These are phyloP conservation scores for Polypedilum vanderplanki DNA, from an alignment of 1,140 invertebrate species.

Conservation along the genomic window DNA sequence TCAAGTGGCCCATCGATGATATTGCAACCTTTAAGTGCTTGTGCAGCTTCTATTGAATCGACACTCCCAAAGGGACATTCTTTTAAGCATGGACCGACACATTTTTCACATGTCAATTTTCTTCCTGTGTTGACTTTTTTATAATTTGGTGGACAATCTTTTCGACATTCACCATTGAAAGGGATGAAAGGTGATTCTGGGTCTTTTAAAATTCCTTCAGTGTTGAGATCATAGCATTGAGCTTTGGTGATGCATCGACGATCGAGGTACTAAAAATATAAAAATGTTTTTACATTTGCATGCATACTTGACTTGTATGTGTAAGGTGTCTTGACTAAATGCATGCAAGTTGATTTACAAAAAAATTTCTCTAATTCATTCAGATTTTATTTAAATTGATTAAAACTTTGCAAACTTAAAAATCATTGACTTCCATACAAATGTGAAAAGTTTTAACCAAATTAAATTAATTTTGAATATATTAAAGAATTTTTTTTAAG, in stretches of 20 bases:
- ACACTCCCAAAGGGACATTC: slow-evolving; percentile 62
- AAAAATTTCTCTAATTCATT: too few species aligned
- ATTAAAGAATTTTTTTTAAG: too few species aligned
- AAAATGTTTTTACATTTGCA: too few species aligned
- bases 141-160: slow-evolving; percentile 68
- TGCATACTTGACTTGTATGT: too few species aligned
- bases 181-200: slow-evolving; percentile 48
- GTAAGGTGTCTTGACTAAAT: too few species aligned
- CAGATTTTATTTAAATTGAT: too few species aligned
- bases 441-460: too few species aligned
- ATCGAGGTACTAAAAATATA: slow-evolving; percentile 35
- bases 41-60: slow-evolving; percentile 66
- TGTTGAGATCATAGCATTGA: slow-evolving; percentile 59
- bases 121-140: slow-evolving; percentile 42
- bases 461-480: too few species aligned
- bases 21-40: slow-evolving; percentile 73
- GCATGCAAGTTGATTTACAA: too few species aligned
- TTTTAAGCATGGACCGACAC: slow-evolving; percentile 53
- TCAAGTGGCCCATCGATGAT: slow-evolving; percentile 67
- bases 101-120: slow-evolving; percentile 46
- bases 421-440: too few species aligned
- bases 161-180: slow-evolving; percentile 59
- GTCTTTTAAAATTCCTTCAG: neutral
- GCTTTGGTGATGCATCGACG: slow-evolving; percentile 62
- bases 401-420: too few species aligned